These are phyloP conservation scores for Gymnothorax reevesii DNA, from an alignment of 2,797 vertebrate species.

Conservation along the genomic window DNA sequence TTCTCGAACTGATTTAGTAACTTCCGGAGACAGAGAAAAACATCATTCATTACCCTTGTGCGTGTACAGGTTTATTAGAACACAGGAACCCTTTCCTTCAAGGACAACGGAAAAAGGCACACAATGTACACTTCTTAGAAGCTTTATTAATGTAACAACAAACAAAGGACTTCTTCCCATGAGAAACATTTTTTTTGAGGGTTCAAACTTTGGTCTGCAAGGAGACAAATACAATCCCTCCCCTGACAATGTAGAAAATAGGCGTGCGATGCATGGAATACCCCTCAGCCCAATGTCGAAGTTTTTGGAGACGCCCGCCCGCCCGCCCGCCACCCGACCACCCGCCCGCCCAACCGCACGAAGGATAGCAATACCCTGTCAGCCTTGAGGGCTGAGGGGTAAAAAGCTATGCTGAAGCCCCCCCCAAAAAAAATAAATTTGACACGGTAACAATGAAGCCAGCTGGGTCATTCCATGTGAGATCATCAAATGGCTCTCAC, in stretches of 20 bases:
- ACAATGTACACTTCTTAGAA: neutral
- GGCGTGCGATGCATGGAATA: neutral
- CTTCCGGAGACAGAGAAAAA: slow-evolving; percentile 58
- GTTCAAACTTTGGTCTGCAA: neutral
- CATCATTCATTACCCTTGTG: neutral
- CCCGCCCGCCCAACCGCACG: too few species aligned
- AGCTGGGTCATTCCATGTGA: too few species aligned
- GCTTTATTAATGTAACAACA: neutral
- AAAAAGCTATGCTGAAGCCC: too few species aligned
- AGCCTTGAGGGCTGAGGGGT: too few species aligned
- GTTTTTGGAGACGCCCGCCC: too few species aligned
- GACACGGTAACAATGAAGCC: too few species aligned
- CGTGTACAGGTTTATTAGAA: neutral
- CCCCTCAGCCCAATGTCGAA: too few species aligned
- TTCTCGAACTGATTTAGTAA: slow-evolving; percentile 98
- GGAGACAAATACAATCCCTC: neutral
- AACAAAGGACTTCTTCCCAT: neutral
- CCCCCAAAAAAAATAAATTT: too few species aligned
- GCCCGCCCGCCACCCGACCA: too few species aligned
- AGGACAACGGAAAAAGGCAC: neutral
- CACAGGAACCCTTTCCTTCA: neutral
- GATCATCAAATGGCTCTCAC: too few species aligned
- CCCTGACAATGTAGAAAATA: neutral
- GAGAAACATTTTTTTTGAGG: neutral
- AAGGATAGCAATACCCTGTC: too few species aligned